Evolutionary conservation across 2,888 invertebrate species (phyloP).

Genomic region (Athrips mouffetella): DNA sequence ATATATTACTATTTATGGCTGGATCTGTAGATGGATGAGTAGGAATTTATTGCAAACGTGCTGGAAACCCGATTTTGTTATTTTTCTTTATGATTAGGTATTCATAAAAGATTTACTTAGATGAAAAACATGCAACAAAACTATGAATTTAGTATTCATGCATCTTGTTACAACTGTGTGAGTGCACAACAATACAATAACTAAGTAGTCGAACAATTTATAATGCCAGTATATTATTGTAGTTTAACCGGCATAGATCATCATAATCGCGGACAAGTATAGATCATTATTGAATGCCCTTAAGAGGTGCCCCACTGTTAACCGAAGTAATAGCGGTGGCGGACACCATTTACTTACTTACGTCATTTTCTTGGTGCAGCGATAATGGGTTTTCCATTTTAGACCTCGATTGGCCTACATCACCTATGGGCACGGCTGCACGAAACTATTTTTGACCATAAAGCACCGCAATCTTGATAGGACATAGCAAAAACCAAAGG

Average conservation of each 20-base stretch:
- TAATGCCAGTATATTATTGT: constrained; percentile 14
- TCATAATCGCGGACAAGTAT: constrained; percentile 27
- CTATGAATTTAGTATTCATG: too few species aligned
- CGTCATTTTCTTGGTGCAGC: constrained; percentile 52
- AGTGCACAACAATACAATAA: too few species aligned
- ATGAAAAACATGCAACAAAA: not conserved
- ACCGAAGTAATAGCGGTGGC: constrained; percentile 47
- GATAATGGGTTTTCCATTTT: constrained; percentile 66
- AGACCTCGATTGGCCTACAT: constrained; percentile 56
- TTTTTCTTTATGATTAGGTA: not conserved
- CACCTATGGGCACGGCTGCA: constrained; percentile 55
- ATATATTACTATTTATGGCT: too few species aligned
- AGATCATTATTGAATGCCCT: constrained; percentile 44
- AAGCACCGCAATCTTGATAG: constrained; percentile 36
- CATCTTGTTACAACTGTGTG: too few species aligned
- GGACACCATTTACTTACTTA: constrained; percentile 50
- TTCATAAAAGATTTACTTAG: not conserved
- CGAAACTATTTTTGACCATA: constrained; percentile 59
- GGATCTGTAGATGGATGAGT: too few species aligned
- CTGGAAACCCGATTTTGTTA: too few species aligned
- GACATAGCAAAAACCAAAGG: not conserved
- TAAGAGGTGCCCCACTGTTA: constrained; percentile 50
- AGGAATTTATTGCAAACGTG: too few species aligned
- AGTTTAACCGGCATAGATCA: constrained; percentile 31
- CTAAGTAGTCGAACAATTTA: not conserved